phyloP scores from a whole-genome alignment of 1,140 invertebrate species.

The Homarus americanus region DNA sequence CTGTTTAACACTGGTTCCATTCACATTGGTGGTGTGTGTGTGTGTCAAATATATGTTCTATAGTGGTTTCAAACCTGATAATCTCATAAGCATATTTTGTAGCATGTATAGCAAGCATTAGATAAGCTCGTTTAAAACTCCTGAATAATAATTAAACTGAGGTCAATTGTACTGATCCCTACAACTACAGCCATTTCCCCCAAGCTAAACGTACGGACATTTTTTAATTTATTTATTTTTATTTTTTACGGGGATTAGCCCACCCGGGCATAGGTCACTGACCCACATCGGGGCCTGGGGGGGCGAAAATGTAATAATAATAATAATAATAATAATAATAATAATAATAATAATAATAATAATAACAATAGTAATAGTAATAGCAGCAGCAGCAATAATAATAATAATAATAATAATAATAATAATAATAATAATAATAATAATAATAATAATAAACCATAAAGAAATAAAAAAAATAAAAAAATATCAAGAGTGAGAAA shows the following conservation, averaged over 20 bases:
- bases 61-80: background rate
- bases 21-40: too few species aligned
- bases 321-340: background rate
- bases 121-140: background rate
- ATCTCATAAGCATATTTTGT: background rate
- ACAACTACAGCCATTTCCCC: background rate
- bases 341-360: background rate
- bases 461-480: too few species aligned
- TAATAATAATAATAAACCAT: too few species aligned
- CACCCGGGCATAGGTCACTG: too few species aligned
- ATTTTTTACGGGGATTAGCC: too few species aligned
- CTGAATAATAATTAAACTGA: background rate
- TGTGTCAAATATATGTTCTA: too few species aligned
- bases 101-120: background rate
- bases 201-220: background rate
- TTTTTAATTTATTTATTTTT: background rate
- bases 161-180: background rate
- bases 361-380: background rate
- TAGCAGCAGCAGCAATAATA: background rate
- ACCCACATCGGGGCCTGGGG: too few species aligned
- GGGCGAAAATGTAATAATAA: too few species aligned
- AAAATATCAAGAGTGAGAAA: too few species aligned
- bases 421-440: conserved; percentile 19
- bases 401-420: conserved; percentile 27
- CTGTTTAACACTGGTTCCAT: too few species aligned